These are phyloP conservation scores for Palythoa heliodiscus DNA, from an alignment of 92 coral and sea anemone species.

Conservation along the genomic window DNA sequence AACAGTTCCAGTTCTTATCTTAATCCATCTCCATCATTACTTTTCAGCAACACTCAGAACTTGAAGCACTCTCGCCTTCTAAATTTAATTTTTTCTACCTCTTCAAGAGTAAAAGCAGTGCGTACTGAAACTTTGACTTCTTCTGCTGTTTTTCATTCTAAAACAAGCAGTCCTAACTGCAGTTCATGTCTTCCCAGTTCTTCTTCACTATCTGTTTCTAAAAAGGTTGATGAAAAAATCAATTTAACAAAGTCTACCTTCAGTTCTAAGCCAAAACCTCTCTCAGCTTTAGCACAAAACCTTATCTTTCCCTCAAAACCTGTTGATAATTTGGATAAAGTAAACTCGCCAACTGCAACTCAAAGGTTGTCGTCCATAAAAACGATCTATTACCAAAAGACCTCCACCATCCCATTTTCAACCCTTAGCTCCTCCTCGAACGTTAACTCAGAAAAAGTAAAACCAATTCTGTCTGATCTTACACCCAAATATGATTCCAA, in stretches of 20 bases:
- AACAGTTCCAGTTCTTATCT: background rate
- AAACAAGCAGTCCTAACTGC: background rate
- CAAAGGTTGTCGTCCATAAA: background rate
- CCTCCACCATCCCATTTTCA: background rate
- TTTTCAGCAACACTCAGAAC: background rate
- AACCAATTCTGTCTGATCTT: background rate
- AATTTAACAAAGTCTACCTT: background rate
- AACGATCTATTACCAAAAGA: background rate
- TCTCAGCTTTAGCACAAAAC: background rate
- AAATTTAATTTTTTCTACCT: background rate
- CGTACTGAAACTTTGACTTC: background rate
- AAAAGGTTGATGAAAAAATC: background rate
- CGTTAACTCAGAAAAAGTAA: background rate
- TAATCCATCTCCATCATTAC: background rate
- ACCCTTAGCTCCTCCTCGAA: background rate
- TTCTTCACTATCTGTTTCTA: background rate
- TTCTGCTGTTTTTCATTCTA: background rate
- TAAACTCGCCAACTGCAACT: constrained; percentile 2
- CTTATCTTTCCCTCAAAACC: constrained; percentile 7
- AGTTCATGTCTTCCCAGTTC: constrained; percentile 1
- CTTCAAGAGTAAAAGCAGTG: background rate
- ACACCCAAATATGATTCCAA: background rate
- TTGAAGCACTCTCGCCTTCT: background rate
- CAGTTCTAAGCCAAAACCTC: background rate
- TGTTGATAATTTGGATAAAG: background rate